These are phyloP conservation scores for Stenodema calcarata DNA, from an alignment of 2,888 invertebrate species.

Conservation along the genomic window DNA sequence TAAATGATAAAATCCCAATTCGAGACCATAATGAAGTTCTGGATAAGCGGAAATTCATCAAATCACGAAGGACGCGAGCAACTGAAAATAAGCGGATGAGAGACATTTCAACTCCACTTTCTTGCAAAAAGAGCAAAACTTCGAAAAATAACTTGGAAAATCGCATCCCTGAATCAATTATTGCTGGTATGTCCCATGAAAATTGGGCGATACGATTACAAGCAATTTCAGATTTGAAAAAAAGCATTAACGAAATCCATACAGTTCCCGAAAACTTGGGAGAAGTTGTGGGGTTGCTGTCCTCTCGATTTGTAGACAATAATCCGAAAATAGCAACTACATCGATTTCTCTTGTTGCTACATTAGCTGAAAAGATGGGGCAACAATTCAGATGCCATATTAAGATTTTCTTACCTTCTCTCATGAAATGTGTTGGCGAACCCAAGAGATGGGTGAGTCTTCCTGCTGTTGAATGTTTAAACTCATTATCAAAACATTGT, in stretches of 20 bases:
- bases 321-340: slow-evolving; percentile 2
- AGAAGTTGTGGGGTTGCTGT: neutral
- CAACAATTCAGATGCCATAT: neutral
- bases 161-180: neutral
- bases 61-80: neutral
- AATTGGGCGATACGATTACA: neutral
- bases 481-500: neutral
- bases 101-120: neutral
- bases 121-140: neutral
- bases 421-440: neutral
- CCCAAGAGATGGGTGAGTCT: neutral
- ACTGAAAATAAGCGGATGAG: neutral
- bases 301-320: neutral
- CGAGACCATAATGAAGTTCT: neutral
- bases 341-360: neutral
- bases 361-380: neutral
- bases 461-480: neutral
- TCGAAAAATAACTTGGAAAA: neutral
- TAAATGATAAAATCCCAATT: neutral
- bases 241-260: neutral
- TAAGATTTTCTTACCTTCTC: neutral
- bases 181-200: neutral
- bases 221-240: slow-evolving; percentile 3
- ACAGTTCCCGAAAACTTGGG: neutral
- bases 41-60: neutral